These are phyloP conservation scores for Dipodomys spectabilis DNA, from an alignment of 2,113 vertebrate genomes.

Conservation along the genomic window DNA sequence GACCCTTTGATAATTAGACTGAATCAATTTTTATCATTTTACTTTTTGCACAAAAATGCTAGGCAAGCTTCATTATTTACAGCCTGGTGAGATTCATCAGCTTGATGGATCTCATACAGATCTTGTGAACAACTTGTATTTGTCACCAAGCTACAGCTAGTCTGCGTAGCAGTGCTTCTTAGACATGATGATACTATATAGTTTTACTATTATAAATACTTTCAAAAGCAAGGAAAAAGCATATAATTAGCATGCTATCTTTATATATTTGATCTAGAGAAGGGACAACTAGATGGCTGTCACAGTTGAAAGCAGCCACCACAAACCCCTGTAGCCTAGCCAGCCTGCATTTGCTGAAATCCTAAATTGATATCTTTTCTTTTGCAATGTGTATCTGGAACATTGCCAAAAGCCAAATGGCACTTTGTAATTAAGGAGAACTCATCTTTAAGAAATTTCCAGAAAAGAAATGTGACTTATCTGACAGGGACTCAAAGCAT, in stretches of 20 bases:
- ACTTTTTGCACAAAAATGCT: constrained; percentile 69
- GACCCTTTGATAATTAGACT: constrained; percentile 77
- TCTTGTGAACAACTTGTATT: constrained; percentile 51
- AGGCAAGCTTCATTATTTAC: constrained; percentile 79
- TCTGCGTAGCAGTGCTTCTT: neutral
- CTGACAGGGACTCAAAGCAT: constrained; percentile 16
- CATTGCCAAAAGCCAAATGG: constrained; percentile 8
- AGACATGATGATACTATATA: constrained; percentile 16
- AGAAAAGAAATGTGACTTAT: constrained; percentile 13
- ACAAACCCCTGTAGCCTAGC: neutral
- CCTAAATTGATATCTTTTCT: constrained; percentile 40
- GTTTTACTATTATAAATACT: constrained; percentile 68
- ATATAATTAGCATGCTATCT: constrained; percentile 52
- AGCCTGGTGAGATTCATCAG: constrained; percentile 63
- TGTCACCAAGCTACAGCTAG: neutral
- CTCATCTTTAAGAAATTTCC: constrained; percentile 59
- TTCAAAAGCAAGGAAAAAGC: constrained; percentile 57
- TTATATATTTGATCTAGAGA: neutral
- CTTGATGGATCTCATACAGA: constrained; percentile 68
- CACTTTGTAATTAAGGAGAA: constrained; percentile 37
- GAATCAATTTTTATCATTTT: constrained; percentile 82
- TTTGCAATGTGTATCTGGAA: constrained; percentile 28
- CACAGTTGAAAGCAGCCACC: constrained; percentile 25
- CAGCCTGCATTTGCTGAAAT: constrained; percentile 10
- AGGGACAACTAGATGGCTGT: constrained; percentile 29